These are phyloP conservation scores for Agonopterix alstromeriana DNA, from an alignment of 2,888 invertebrate species.

Conservation along the genomic window DNA sequence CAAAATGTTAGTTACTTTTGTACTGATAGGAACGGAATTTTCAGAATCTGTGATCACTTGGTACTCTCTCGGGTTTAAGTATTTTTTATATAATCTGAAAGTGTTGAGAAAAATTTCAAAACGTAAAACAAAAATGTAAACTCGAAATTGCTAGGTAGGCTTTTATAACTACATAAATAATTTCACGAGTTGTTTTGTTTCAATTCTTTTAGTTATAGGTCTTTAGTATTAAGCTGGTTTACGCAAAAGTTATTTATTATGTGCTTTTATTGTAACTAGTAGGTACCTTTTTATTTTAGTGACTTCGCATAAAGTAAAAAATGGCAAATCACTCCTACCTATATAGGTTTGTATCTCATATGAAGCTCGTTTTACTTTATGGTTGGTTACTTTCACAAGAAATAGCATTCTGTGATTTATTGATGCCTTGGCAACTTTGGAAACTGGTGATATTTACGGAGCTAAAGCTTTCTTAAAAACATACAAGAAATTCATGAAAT, in stretches of 20 bases:
- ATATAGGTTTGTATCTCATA: background rate
- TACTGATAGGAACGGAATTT: constrained; percentile 61
- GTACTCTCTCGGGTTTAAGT: constrained; percentile 74
- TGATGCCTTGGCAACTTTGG: constrained; percentile 56
- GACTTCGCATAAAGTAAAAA: constrained; percentile 17
- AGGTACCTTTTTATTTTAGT: constrained; percentile 19
- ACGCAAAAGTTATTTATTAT: constrained; percentile 25
- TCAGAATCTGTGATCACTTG: constrained; percentile 75
- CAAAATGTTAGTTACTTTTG: constrained; percentile 57
- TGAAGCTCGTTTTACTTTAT: constrained; percentile 16
- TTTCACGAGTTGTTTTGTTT: constrained; percentile 36
- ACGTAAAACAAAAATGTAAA: constrained; percentile 14
- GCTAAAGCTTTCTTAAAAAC: background rate
- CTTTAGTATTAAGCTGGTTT: constrained; percentile 32
- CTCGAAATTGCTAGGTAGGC: constrained; percentile 46
- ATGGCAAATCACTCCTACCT: background rate
- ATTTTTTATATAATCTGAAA: constrained; percentile 54
- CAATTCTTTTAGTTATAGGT: constrained; percentile 15
- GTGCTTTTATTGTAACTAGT: constrained; percentile 22
- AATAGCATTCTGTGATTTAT: constrained; percentile 61
- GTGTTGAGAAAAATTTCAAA: constrained; percentile 34
- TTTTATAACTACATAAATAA: constrained; percentile 21
- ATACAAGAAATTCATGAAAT: background rate
- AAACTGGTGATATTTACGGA: constrained; percentile 43
- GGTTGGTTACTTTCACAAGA: constrained; percentile 21